phyloP scores from a whole-genome alignment of 2,888 invertebrate genomes.

The Morpho helenor region DNA sequence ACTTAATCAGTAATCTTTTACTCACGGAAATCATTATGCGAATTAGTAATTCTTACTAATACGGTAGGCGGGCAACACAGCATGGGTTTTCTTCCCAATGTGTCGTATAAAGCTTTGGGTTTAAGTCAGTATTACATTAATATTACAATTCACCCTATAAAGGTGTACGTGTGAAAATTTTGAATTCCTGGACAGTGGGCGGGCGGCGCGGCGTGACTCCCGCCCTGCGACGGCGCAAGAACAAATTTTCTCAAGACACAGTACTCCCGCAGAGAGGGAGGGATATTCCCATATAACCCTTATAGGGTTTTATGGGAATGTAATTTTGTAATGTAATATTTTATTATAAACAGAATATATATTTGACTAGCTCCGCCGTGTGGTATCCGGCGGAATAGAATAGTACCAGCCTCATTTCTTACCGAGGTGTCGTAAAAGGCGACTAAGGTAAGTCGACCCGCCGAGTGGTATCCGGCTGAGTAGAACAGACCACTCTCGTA shows the following conservation, averaged over 20 bases:
- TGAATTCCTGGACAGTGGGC: slow-evolving; percentile 34
- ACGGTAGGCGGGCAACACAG: slow-evolving; percentile 9
- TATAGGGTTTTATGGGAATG: background rate
- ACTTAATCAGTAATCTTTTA: too few relatives aligned
- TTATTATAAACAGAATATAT: too few relatives aligned
- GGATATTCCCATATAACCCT: background rate
- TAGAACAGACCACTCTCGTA: too few relatives aligned
- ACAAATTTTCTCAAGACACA: slow-evolving; percentile 11
- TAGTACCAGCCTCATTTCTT: too few relatives aligned
- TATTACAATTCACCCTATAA: slow-evolving; percentile 1
- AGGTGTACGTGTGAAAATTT: slow-evolving; percentile 22
- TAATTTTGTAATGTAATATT: background rate
- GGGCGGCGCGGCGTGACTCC: slow-evolving; percentile 45
- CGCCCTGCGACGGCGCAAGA: slow-evolving; percentile 32
- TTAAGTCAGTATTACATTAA: too few relatives aligned
- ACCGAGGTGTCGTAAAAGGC: too few relatives aligned
- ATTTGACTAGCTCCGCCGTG: too few relatives aligned
- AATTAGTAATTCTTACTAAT: background rate
- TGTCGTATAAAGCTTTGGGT: too few relatives aligned
- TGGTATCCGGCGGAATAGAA: too few relatives aligned
- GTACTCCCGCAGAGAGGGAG: slow-evolving; percentile 3
- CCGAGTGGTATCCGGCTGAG: too few relatives aligned
- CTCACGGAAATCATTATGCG: background rate
- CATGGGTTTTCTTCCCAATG: background rate
- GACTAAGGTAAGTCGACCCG: too few relatives aligned